Percentiles rank a stretch among this genome's conserved stretches.
These are phyloP conservation scores for Megalops cyprinoides DNA, from an alignment of 2,797 vertebrate genomes.

Conservation along the genomic window DNA sequence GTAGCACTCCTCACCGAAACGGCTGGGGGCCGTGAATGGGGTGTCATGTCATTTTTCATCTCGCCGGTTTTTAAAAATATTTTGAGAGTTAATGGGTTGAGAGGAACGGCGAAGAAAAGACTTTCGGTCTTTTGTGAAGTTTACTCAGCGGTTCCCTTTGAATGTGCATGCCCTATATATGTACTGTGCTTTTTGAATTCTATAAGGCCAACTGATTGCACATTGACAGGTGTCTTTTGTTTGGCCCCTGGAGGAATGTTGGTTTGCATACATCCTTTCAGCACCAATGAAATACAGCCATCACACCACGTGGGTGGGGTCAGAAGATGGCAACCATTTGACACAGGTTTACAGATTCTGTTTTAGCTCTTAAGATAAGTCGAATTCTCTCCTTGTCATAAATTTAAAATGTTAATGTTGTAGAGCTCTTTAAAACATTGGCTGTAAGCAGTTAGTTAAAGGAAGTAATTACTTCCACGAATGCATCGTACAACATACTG, in stretches of 20 bases:
- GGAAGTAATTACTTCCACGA: too few species aligned
- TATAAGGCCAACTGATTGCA: too few species aligned
- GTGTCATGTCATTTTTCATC: neutral
- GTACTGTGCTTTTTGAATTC: neutral
- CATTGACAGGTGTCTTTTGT: neutral
- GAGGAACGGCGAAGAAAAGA: neutral
- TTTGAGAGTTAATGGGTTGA: neutral
- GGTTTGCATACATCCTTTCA: neutral
- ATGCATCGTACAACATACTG: too few species aligned
- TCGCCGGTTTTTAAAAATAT: neutral
- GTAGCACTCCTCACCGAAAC: slow-evolving; percentile 64
- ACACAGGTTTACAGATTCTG: neutral
- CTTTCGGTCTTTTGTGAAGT: neutral
- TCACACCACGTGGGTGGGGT: neutral
- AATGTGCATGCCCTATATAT: neutral
- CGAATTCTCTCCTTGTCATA: too few species aligned
- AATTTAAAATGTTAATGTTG: too few species aligned
- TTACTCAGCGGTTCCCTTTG: neutral
- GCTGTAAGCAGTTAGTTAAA: too few species aligned
- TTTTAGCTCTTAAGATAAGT: too few species aligned
- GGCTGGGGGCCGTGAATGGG: neutral
- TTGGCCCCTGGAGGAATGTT: neutral
- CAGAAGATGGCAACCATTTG: too few species aligned
- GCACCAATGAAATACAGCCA: neutral
- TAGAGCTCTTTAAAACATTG: too few species aligned